These are phyloP conservation scores for Dysdera silvatica DNA, from an alignment of 1,140 invertebrate genomes.

Conservation along the genomic window DNA sequence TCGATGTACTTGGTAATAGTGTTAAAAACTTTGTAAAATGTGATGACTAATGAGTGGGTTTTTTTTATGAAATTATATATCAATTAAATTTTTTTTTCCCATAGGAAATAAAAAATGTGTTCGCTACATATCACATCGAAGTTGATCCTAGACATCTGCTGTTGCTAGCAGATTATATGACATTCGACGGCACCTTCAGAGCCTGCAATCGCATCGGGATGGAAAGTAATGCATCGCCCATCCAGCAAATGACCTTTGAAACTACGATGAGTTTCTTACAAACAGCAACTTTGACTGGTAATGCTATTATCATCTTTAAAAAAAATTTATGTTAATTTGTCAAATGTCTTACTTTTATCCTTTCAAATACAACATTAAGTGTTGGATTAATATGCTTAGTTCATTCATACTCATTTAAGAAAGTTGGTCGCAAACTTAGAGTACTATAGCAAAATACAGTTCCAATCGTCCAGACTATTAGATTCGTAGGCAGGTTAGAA, in stretches of 20 bases:
- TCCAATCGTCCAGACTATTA: too few species aligned
- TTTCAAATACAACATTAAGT: background rate
- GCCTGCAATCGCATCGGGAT: constrained; percentile 87
- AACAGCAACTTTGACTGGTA: constrained; percentile 60
- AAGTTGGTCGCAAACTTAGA: too few species aligned
- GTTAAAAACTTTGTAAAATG: too few species aligned
- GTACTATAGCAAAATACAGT: too few species aligned
- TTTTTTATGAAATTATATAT: too few species aligned
- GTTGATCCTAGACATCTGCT: constrained; percentile 89
- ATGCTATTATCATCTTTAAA: constrained; percentile 12
- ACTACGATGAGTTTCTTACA: constrained; percentile 80
- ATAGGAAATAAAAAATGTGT: constrained; percentile 80
- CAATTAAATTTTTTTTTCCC: background rate
- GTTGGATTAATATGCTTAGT: background rate
- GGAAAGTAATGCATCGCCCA: constrained; percentile 65
- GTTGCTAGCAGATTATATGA: constrained; percentile 97
- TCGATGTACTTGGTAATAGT: too few species aligned
- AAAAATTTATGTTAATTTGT: background rate
- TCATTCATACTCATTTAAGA: too few species aligned
- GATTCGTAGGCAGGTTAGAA: too few species aligned
- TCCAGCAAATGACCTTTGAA: constrained; percentile 98
- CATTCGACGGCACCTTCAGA: constrained; percentile 77
- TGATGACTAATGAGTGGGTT: too few species aligned
- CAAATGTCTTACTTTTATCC: background rate
- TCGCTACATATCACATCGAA: constrained; percentile 89